Evolutionary conservation across 1,140 invertebrate genomes (phyloP).

Genomic region (Heliconius himera): DNA sequence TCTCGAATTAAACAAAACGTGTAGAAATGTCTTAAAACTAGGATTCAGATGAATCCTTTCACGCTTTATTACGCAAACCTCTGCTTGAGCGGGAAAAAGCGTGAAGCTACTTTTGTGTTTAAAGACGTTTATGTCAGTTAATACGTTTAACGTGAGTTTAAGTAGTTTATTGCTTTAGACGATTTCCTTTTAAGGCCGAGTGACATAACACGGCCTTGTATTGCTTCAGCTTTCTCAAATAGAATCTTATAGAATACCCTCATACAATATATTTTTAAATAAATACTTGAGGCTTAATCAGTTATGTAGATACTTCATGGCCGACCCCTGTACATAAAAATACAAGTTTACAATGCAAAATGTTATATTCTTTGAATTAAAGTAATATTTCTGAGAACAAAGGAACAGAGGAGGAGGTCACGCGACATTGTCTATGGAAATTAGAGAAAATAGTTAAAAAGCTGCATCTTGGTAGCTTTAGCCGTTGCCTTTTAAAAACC

Average conservation of each 20-base stretch:
- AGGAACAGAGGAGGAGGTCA: conserved; percentile 12
- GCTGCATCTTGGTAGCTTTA: neutral
- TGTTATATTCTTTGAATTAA: conserved; percentile 14
- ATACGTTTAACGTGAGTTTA: neutral
- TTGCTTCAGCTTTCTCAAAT: neutral
- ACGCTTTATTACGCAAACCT: too few relatives aligned
- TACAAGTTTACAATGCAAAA: conserved; percentile 2
- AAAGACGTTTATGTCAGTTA: neutral
- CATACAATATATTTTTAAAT: conserved; percentile 2
- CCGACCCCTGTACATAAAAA: conserved; percentile 2
- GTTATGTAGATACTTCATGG: conserved; percentile 10
- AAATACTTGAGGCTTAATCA: neutral
- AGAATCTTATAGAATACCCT: neutral
- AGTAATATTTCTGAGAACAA: conserved; percentile 18
- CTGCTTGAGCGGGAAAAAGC: too few relatives aligned
- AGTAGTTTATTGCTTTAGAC: neutral
- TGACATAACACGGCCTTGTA: conserved; percentile 1
- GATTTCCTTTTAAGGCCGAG: neutral
- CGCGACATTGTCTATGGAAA: conserved; percentile 15
- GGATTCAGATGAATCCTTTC: too few relatives aligned
- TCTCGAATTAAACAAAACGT: too few relatives aligned
- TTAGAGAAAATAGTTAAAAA: conserved; percentile 11
- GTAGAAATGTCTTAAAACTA: too few relatives aligned
- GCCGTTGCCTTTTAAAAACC: conserved; percentile 16
- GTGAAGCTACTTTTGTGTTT: neutral